Conservation (phyloP, 1,140 invertebrate species). For the Macrotrachela quadricornifera region DNA sequence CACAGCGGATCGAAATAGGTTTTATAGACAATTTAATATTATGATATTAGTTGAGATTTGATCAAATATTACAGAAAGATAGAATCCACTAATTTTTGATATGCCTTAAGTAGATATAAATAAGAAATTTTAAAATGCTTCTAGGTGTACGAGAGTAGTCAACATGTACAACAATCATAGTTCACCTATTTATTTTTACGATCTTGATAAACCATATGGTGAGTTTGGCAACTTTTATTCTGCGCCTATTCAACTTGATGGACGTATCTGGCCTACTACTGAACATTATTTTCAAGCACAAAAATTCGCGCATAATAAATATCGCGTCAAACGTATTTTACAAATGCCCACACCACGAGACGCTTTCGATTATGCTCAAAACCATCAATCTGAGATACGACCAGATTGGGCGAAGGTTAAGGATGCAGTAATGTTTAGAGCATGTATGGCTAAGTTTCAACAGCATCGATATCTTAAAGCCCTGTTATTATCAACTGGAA, state of each 20-base stretch:
- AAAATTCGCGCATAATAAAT: background rate
- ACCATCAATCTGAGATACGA: background rate
- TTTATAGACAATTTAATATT: too few species aligned
- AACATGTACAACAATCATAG: too few species aligned
- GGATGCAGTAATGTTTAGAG: background rate
- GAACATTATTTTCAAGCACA: constrained; percentile 8
- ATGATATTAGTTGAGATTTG: too few species aligned
- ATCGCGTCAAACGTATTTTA: background rate
- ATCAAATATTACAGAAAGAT: too few species aligned
- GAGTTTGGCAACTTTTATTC: constrained; percentile 4
- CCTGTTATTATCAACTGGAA: constrained; percentile 1
- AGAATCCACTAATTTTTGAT: too few species aligned
- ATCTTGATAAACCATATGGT: background rate
- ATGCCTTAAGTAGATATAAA: too few species aligned
- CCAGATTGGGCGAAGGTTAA: constrained; percentile 5
- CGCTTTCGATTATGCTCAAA: background rate
- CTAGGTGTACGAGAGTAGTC: too few species aligned
- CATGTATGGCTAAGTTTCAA: background rate
- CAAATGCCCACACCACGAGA: background rate
- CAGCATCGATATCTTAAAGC: background rate
- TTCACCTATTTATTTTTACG: too few species aligned
- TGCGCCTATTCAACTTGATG: background rate
- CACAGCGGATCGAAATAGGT: too few species aligned
- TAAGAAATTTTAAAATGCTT: too few species aligned
- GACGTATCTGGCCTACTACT: background rate